phyloP scores from a whole-genome alignment of 2,888 invertebrate genomes.

The Scaptomyza parva region DNA sequence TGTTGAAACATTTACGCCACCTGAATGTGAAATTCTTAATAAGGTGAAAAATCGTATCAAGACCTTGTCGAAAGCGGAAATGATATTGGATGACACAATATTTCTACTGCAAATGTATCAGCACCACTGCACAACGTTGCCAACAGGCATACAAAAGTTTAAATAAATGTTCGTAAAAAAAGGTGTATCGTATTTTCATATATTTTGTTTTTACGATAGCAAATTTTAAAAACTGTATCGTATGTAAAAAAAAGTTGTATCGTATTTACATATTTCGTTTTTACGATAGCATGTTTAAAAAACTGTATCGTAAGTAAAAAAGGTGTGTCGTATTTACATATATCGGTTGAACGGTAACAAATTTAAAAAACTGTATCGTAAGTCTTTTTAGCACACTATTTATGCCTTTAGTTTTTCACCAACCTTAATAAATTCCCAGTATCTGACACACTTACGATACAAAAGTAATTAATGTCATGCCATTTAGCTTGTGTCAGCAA shows the following conservation, averaged over 20 bases:
- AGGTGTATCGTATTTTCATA: neutral
- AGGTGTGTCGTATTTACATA: neutral
- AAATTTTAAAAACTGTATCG: neutral
- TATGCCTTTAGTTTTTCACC: neutral
- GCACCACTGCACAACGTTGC: conserved; percentile 84
- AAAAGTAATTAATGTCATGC: neutral
- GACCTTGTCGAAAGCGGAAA: conserved; percentile 91
- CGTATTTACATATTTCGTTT: neutral
- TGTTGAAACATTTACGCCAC: conserved; percentile 93
- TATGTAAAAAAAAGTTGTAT: too few species aligned
- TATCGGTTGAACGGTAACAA: neutral
- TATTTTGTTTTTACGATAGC: neutral
- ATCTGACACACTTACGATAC: conserved; percentile 21
- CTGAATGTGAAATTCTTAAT: conserved; percentile 91
- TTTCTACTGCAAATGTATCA: conserved; percentile 93
- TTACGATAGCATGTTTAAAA: conserved; percentile 51
- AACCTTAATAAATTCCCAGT: conserved; percentile 5
- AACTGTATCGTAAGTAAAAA: conserved; percentile 26
- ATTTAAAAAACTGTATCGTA: neutral
- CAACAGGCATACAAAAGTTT: conserved; percentile 63
- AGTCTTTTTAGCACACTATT: neutral
- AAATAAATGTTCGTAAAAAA: conserved; percentile 49
- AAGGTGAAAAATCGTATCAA: conserved; percentile 91
- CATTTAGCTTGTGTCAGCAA: conserved; percentile 2
- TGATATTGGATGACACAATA: conserved; percentile 92